Evolutionary conservation across 2,113 vertebrate genomes (phyloP), one percentile per base, ranked within the genome.

Genomic region (Mohoua ochrocephala): DNA sequence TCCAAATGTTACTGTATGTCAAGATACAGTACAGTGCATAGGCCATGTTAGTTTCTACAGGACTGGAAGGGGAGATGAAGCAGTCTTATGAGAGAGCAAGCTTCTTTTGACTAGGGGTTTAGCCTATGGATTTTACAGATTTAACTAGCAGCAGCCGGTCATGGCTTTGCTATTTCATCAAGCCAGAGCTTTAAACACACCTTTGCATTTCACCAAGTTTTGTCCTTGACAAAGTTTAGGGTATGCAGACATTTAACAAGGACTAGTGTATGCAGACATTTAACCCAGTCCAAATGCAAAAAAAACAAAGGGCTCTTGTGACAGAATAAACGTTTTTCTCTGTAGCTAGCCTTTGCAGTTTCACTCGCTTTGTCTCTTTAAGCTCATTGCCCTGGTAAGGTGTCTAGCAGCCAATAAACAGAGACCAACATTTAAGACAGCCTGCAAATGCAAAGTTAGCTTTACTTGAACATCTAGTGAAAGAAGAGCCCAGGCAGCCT

Each of bases 241-340:
- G 17, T 50, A 67, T 41, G 31, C 24, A 57, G 83, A 97, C 75
- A 81, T 71, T 96, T 94, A 95, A 95, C 59, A n/a, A 57, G 54
- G 21, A 67, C 89, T 8, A 67, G 3, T 10, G 21, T 42, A 67
- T 35, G 31, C 13, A 67, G 84, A 96, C 76, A 81, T 67, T 96
- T 93, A 95, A 95, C 67, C 84, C 44, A 69, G 39, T 56, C 61
- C 90, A 97, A 97, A 96, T 18, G 41, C 33, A 30, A 60, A 64
- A 83, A 83, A 97, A 96, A 60, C 93, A 97, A 97, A 97, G 78
- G 59, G 59, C 90, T 97, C 95, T 93, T 98, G 91, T 95, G 88
- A 76, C 23, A 37, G 85, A 76, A 95, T 85, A 96, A 97, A 97
- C 73, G 91, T 79, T 95, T 83, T 85, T 87, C 88, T 96, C 90